Evolutionary conservation across 2,113 vertebrate genomes (phyloP).

Genomic region (Serilophus lunatus): DNA sequence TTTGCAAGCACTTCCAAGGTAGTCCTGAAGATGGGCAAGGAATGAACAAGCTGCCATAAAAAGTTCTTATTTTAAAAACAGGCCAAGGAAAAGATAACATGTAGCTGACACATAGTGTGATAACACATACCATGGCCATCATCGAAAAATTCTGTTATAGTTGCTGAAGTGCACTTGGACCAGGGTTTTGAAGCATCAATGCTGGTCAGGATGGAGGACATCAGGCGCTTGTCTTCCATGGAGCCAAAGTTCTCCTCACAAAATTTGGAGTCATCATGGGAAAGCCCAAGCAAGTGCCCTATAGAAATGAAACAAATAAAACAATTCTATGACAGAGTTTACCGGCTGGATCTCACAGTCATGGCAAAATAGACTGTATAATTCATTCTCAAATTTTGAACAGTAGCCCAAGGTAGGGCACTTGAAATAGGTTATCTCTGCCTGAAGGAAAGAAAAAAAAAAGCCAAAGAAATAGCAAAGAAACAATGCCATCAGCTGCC

Average conservation of each 20-base stretch:
- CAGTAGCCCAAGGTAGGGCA: neutral
- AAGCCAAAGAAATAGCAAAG: neutral
- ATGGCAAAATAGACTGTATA: neutral
- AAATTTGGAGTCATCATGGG: constrained; percentile 97
- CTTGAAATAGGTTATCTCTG: neutral
- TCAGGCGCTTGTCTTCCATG: constrained; percentile 93
- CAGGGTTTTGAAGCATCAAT: constrained; percentile 97
- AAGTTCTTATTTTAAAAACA: neutral
- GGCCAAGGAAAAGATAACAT: neutral
- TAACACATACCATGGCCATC: constrained; percentile 90
- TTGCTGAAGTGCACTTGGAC: constrained; percentile 96
- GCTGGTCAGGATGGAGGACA: constrained; percentile 97
- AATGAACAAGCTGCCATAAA: neutral
- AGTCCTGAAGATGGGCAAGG: neutral
- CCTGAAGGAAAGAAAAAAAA: neutral
- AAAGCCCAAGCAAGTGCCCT: constrained; percentile 96
- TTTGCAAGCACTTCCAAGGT: neutral
- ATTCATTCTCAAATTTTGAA: neutral
- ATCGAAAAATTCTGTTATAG: constrained; percentile 96
- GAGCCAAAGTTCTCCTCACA: constrained; percentile 95
- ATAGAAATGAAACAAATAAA: neutral
- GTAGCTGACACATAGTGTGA: too few relatives aligned
- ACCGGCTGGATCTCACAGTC: neutral
- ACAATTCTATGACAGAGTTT: neutral
- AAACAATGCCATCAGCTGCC: neutral